These are phyloP conservation scores for Myrmecobius fasciatus DNA, from an alignment of 2,113 vertebrate species.

Conservation along the genomic window DNA sequence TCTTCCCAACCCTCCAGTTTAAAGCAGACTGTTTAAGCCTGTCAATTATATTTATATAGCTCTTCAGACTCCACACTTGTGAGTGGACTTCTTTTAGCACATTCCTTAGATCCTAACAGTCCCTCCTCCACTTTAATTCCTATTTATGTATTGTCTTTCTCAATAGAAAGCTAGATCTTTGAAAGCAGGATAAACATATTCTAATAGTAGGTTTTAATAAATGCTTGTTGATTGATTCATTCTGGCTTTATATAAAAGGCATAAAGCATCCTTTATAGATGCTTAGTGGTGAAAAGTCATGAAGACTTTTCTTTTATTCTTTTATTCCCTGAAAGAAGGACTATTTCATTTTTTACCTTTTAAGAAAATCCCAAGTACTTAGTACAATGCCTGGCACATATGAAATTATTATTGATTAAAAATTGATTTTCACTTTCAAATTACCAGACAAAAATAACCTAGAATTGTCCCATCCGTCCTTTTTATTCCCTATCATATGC, in stretches of 20 bases:
- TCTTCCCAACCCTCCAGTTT: not conserved
- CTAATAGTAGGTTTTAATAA: not conserved
- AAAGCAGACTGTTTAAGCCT: not conserved
- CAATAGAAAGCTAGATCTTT: not conserved
- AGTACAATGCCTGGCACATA: not conserved
- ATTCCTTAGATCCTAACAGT: too few relatives aligned
- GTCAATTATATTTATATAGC: too few relatives aligned
- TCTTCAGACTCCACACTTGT: too few relatives aligned
- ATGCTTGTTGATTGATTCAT: not conserved
- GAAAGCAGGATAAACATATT: not conserved
- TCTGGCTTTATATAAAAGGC: not conserved
- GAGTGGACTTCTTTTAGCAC: too few relatives aligned
- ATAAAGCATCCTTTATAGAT: not conserved
- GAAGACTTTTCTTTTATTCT: not conserved
- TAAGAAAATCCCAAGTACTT: not conserved
- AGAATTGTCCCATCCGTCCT: not conserved
- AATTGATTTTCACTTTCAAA: not conserved
- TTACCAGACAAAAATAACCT: not conserved
- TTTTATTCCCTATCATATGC: not conserved
- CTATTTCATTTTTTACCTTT: not conserved
- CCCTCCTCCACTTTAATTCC: not conserved
- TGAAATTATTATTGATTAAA: not conserved
- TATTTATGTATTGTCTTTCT: not conserved
- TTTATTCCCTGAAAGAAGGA: not conserved
- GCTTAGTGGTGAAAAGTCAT: not conserved